Evolutionary conservation across 1,140 invertebrate genomes (phyloP), one percentile per base, ranked within the genome.

Genomic region (Heterodera schachtii): DNA sequence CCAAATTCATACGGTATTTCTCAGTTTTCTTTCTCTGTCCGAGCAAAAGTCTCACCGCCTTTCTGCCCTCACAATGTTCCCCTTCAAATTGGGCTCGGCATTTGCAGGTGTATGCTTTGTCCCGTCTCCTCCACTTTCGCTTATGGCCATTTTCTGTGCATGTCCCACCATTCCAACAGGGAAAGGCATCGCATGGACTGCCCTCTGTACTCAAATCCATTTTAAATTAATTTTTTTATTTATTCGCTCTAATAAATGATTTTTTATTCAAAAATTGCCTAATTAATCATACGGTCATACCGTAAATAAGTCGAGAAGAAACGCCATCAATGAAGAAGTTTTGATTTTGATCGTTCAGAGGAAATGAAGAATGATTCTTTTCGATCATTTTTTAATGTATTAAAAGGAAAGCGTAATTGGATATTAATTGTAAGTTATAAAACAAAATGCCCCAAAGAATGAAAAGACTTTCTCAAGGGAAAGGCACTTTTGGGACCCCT

Each of bases 101-200:
- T 47, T 13, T 71, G 47, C 77, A 78, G 7, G 70, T n/a, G 49
- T 78, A 78, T n/a, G 21, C 47, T 9, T 31, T 78, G 16, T 19
- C 16, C 5, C 43, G 21, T 4, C 41, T 13, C 3, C 43, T 76
- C 46, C 19, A 71, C 19, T 46, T 13, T 31, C 47, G 31, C 70
- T 21, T 41, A 31, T 70, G 46, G 6, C 77, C 21, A 16, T 47
- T 47, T 78, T 78, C 77, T n/a, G 49, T 78, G 47, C 77, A 78
- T 16, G 57, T 78, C 1, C 77, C 77, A 11, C 77, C 77, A 69
- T 78, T 78, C 77, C 77, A 78, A 69, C 77, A 78, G 9, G 77
- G 77, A n/a, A 78, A 78, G 11, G 77, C 77, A 78, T 78, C 77
- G 70, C 77, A 78, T 16, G 77, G 77, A 78, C 77, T 78, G 57